phyloP scores from a whole-genome alignment of 2,797 vertebrate genomes.

The Steatocranus sp. region DNA sequence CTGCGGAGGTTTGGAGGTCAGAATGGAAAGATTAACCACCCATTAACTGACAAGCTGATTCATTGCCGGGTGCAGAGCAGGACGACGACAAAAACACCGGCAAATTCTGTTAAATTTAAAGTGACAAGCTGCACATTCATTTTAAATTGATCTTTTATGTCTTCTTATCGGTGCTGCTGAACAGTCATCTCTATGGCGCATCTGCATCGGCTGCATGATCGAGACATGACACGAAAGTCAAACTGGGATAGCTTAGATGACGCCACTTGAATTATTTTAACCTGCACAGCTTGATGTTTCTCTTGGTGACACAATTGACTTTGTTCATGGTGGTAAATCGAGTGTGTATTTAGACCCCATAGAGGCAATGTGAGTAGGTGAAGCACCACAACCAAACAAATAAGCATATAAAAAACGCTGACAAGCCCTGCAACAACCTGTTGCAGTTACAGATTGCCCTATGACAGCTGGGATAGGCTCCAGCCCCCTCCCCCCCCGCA shows the following conservation, averaged over 20 bases:
- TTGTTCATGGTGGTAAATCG: neutral
- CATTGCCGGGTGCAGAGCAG: constrained; percentile 11
- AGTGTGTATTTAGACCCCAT: neutral
- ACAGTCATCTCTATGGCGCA: neutral
- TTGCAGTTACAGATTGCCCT: neutral
- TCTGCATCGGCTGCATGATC: neutral
- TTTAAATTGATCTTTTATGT: neutral
- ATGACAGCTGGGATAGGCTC: neutral
- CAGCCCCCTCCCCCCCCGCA: neutral
- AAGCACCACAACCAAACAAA: neutral
- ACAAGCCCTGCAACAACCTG: neutral
- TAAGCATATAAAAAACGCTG: neutral
- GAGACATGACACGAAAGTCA: neutral
- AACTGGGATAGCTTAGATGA: neutral
- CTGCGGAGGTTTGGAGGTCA: constrained; percentile 44
- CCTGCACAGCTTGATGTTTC: neutral
- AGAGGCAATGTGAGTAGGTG: neutral
- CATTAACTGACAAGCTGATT: constrained; percentile 39
- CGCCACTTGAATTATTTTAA: neutral
- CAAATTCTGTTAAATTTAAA: neutral
- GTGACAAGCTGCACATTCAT: neutral
- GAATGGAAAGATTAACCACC: constrained; percentile 49
- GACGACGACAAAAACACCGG: neutral
- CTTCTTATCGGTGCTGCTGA: neutral
- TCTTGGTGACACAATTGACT: neutral